phyloP scores from a whole-genome alignment of 2,113 vertebrate species.

The Nycticebus coucang region DNA sequence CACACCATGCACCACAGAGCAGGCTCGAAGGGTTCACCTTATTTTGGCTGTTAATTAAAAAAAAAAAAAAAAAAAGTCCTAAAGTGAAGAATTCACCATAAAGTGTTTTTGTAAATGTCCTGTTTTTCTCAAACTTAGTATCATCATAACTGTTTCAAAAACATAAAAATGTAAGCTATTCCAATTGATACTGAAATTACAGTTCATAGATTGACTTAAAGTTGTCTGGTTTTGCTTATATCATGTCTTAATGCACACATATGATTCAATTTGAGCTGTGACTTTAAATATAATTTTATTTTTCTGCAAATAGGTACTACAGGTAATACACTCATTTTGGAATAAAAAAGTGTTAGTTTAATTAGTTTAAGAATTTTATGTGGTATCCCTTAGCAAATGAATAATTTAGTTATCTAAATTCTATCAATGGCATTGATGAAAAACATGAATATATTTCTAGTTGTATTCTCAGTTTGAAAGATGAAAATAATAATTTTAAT shows the following conservation, averaged over 20 bases:
- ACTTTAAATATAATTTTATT: slow-evolving; percentile 37
- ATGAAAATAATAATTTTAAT: not conserved
- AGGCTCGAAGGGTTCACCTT: rapidly evolving
- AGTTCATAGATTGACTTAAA: not conserved
- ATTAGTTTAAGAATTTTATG: not conserved
- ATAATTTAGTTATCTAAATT: slow-evolving; percentile 22
- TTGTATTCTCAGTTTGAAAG: not conserved
- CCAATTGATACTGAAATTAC: not conserved
- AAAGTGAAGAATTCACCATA: not conserved
- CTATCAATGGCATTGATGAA: not conserved
- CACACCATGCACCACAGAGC: too few relatives aligned
- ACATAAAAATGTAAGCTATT: not conserved
- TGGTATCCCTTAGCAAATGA: slow-evolving; percentile 30
- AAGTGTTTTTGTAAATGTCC: not conserved
- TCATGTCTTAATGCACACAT: not conserved
- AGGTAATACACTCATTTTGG: slow-evolving; percentile 32
- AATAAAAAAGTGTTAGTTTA: slow-evolving; percentile 21
- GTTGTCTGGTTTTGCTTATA: not conserved
- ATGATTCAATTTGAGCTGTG: slow-evolving; percentile 7
- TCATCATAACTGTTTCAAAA: not conserved
- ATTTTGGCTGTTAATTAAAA: not conserved
- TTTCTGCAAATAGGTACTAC: slow-evolving; percentile 34
- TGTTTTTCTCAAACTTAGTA: not conserved
- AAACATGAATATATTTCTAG: not conserved
- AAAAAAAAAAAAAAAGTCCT: not conserved